A percentile compares a stretch with the other conserved stretches of the same genome.
Conservation (phyloP, 2,113 vertebrate genomes). For the Hippocampus zosterae region DNA sequence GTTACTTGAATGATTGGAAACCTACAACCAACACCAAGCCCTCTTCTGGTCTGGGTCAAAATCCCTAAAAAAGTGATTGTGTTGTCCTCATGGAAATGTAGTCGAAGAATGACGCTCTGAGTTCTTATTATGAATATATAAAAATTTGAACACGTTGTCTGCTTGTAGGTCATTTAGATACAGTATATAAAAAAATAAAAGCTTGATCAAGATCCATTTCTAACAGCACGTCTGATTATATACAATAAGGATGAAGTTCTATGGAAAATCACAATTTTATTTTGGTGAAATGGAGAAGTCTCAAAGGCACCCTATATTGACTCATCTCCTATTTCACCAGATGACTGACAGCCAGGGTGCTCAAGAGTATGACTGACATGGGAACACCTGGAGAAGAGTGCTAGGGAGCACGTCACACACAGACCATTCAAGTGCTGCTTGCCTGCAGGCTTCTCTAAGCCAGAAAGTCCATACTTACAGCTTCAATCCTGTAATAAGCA, state of each 20-base stretch:
- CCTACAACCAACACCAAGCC: constrained; percentile 15
- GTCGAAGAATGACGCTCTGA: neutral
- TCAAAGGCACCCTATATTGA: constrained; percentile 35
- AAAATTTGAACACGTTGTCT: neutral
- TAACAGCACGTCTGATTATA: no score
- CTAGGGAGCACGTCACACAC: constrained; percentile 64
- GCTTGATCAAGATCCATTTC: no score
- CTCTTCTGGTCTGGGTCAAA: constrained; percentile 25
- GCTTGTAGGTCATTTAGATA: no score
- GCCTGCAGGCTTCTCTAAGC: constrained; percentile 52
- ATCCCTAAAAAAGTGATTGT: neutral
- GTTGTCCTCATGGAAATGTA: neutral
- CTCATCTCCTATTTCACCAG: constrained; percentile 43
- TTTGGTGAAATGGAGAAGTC: constrained; percentile 50
- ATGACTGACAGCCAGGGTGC: constrained; percentile 67
- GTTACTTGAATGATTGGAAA: neutral
- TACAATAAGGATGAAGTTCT: neutral
- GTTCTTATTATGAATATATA: neutral
- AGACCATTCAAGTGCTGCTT: constrained; percentile 67
- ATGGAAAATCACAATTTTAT: constrained; percentile 35
- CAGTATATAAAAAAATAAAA: no score
- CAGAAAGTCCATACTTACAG: constrained; percentile 46
- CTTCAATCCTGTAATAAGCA: constrained; percentile 66
- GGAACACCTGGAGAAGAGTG: constrained; percentile 70
- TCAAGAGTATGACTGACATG: constrained; percentile 64